Base-by-base conservation (phyloP, 2,113 vertebrate species). In the Hydrolagus affinis region DNA sequence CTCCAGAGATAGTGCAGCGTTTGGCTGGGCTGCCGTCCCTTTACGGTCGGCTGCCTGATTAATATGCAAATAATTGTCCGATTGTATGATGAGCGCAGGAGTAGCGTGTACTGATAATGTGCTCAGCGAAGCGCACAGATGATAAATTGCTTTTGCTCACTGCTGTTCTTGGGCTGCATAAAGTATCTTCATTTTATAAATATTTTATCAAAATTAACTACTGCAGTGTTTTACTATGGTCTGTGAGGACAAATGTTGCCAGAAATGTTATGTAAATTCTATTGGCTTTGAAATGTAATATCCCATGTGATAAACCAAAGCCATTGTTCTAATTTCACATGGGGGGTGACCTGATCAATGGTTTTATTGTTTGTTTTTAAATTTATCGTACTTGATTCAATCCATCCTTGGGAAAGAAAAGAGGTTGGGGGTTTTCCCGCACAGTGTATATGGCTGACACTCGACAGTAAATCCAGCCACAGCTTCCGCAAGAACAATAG, bases 51-150 rank as follows among this genome's bases (percentile, higher is more conserved):
- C 91, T 93, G 92, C 92, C 93, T 95, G 94, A 96, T 96, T 96
- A 95, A 96, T 95, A 96, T 96, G 95, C 95, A 96, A 95, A 96
- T 95, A 95, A 95, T 96, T 92, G 93, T 91, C 92, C 94, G 93
- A 95, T 95, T 94, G 93, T 91, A 92, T 94, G 93, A 94, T 95
- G 94, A 95, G 95, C 95, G 92, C 94, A 90, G 92, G 93, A 92
- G 92, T 92, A 90, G 92, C 93, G 93, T 91, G 93, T 88, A 85
- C 92, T 91, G 93, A 94, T 94, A 90, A 92, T 90, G 87, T 89
- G 91, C 89, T 92, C 92, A 92, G 89, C 88, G 91, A 90, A 93
- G 94, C 93, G 89, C 90, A 92, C 91, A 93, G 92, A 93, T 96
- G 95, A 96, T 95, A 94, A 94, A 96, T 96, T 94, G 93, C 94